Conservation (phyloP, 2,113 vertebrate genomes). For the Cyanocitta stelleri region DNA sequence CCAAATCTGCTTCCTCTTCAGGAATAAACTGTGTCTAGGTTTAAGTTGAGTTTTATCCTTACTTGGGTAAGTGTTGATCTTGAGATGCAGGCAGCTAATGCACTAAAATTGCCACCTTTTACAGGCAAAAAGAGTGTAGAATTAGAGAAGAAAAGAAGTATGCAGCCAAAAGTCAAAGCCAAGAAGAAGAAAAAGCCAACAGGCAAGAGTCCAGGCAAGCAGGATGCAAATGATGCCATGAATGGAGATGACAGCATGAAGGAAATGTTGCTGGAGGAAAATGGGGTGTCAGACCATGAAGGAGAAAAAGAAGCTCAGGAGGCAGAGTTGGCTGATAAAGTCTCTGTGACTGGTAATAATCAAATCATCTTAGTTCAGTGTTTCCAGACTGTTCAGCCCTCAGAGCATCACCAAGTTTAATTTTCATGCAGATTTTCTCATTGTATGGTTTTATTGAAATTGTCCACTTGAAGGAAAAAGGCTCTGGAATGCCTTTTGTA, state of each 20-base stretch:
- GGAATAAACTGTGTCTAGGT: background rate
- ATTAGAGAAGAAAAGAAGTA: slow-evolving; percentile 80
- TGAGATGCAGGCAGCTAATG: background rate
- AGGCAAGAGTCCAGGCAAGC: slow-evolving; percentile 23
- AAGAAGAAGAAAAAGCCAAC: slow-evolving; percentile 84
- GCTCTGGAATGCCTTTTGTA: background rate
- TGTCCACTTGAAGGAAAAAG: background rate
- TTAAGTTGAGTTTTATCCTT: background rate
- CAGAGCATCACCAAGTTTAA: background rate
- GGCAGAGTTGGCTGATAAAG: slow-evolving; percentile 1
- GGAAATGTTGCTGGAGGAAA: slow-evolving; percentile 60
- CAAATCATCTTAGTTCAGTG: background rate
- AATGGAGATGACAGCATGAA: slow-evolving; percentile 58
- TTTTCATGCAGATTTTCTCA: background rate
- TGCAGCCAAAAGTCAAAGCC: slow-evolving; percentile 72
- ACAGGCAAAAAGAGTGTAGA: slow-evolving; percentile 87
- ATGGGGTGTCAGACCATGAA: slow-evolving; percentile 68
- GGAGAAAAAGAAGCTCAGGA: slow-evolving; percentile 66
- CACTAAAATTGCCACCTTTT: background rate
- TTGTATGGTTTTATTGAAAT: background rate
- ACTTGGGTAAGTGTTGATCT: background rate
- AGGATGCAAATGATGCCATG: slow-evolving; percentile 18
- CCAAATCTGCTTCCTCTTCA: background rate
- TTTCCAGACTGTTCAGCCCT: background rate
- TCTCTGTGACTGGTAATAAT: slow-evolving; percentile 39